phyloP scores from a whole-genome alignment of 37 sponge, comb jelly and placozoan species.

The Chondrilla cf. caribensis region DNA sequence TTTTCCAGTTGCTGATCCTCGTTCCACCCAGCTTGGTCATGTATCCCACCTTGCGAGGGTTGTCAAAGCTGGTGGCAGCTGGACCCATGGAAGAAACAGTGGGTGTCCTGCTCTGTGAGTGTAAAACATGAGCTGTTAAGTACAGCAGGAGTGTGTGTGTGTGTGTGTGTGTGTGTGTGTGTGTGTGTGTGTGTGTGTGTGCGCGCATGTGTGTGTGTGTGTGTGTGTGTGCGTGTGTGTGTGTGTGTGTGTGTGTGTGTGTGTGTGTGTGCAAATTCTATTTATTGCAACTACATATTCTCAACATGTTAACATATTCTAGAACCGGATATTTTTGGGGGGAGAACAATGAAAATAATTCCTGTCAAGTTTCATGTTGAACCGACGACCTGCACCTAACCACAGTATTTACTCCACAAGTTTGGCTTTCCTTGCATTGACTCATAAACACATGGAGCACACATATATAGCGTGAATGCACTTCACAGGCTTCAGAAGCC shows the following conservation, averaged over 20 bases:
- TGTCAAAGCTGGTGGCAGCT: slow-evolving; percentile 51
- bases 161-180: slow-evolving; percentile 27
- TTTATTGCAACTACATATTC: too few relatives aligned
- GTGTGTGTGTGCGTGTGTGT: slow-evolving; percentile 23
- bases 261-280: not conserved
- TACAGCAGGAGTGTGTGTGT: slow-evolving; percentile 9
- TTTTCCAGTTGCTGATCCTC: slow-evolving; percentile 77
- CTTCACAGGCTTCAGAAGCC: too few relatives aligned
- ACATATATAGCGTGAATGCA: too few relatives aligned
- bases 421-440: not conserved
- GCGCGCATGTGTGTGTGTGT: slow-evolving; percentile 15
- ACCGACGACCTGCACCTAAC: too few relatives aligned
- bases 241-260: slow-evolving; percentile 21
- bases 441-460: not conserved
- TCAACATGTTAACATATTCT: too few relatives aligned
- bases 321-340: too few relatives aligned
- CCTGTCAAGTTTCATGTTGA: too few relatives aligned
- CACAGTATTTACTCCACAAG: too few relatives aligned
- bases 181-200: slow-evolving; percentile 28
- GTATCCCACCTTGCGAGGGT: slow-evolving; percentile 68
- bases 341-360: too few relatives aligned
- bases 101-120: too few relatives aligned
- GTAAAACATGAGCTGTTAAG: too few relatives aligned
- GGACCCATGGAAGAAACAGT: slow-evolving; percentile 34
- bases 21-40: slow-evolving; percentile 80